Conservation (phyloP, 2,113 vertebrate genomes). For the Castor canadensis region DNA sequence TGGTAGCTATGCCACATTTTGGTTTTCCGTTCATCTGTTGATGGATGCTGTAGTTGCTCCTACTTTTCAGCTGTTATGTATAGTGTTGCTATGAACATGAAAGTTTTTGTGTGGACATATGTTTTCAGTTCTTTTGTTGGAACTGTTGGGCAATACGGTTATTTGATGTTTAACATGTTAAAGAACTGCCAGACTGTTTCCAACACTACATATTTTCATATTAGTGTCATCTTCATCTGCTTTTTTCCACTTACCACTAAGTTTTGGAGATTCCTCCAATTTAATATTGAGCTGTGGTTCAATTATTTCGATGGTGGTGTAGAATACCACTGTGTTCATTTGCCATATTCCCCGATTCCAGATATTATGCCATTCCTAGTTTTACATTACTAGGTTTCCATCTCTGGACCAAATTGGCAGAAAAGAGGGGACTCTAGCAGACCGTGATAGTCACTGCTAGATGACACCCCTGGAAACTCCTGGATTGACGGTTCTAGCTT, state of each 20-base stretch:
- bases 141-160: neutral
- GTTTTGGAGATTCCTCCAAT: neutral
- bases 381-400: neutral
- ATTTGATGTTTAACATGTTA: neutral
- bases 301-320: neutral
- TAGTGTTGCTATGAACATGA: neutral
- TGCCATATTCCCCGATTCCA: neutral
- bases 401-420: neutral
- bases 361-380: neutral
- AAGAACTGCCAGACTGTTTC: neutral
- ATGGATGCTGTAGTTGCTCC: neutral
- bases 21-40: neutral
- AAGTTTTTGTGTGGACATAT: neutral
- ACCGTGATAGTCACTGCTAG: neutral
- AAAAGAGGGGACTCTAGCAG: neutral
- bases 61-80: neutral
- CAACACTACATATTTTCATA: neutral
- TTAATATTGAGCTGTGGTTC: neutral
- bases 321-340: neutral
- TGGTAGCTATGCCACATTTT: neutral
- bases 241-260: neutral
- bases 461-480: neutral
- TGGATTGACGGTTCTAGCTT: neutral
- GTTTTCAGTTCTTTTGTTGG: neutral
- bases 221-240: neutral